Evolutionary conservation across 2,888 invertebrate genomes (phyloP).

Genomic region (Hoplodrina ambigua): DNA sequence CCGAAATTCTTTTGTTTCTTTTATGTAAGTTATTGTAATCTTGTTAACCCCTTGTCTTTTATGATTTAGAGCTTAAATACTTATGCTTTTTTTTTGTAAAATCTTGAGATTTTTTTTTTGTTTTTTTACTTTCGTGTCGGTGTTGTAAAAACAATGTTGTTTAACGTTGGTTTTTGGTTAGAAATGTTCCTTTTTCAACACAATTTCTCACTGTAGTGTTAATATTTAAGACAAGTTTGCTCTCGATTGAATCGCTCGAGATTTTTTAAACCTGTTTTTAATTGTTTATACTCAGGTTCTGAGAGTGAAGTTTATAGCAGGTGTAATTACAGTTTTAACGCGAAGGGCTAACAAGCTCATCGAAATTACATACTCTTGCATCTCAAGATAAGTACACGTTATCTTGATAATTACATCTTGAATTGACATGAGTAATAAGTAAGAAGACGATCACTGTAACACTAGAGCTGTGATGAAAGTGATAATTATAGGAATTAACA

Average conservation of each 20-base stretch:
- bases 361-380: slow-evolving; percentile 28
- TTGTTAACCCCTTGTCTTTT: slow-evolving; percentile 75
- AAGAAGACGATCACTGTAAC: background rate
- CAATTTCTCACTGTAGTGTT: slow-evolving; percentile 18
- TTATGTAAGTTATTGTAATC: slow-evolving; percentile 65
- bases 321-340: slow-evolving; percentile 28
- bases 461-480: slow-evolving; percentile 39
- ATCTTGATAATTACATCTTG: slow-evolving; percentile 34
- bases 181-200: background rate
- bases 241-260: background rate
- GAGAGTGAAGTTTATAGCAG: slow-evolving; percentile 15
- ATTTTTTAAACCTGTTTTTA: slow-evolving; percentile 24
- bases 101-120: background rate
- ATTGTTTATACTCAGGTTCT: background rate
- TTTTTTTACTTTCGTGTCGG: background rate
- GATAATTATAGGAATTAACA: slow-evolving; percentile 44
- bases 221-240: slow-evolving; percentile 6
- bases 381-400: slow-evolving; percentile 17
- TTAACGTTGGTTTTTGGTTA: background rate
- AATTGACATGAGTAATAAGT: slow-evolving; percentile 25
- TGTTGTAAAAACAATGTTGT: background rate
- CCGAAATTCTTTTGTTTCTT: slow-evolving; percentile 73
- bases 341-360: slow-evolving; percentile 36
- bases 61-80: slow-evolving; percentile 70
- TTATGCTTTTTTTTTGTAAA: background rate